Evolutionary conservation across 2,888 invertebrate genomes (phyloP), one percentile per base, ranked within the genome.

Genomic region (Drosophila rubida): DNA sequence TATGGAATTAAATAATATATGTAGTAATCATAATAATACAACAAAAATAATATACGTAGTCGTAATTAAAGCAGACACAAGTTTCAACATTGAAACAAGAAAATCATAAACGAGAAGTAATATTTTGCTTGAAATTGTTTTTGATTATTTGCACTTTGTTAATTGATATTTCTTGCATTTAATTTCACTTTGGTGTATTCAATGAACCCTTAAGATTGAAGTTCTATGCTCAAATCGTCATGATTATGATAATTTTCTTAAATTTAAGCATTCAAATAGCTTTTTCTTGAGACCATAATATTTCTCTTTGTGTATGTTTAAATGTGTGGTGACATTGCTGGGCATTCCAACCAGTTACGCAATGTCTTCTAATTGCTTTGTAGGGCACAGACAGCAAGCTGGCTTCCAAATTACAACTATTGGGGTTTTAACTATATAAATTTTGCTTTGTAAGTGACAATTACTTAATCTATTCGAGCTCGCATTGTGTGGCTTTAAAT

Each of bases 311-410:
- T 32, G n/a, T 5, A 32, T 32, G 32, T 5, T 11, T 32, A 4
- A n/a, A 11, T 32, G 4, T 32, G n/a, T 4, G 46, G 27, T 14
- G 16, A 14, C 25, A 55, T 41, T 41, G 25, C 11, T 48, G 9
- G 23, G 48, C 50, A 37, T 19, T 23, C 14, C 45, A 74, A 65
- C 84, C 69, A 61, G 85, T 69, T 83, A 16, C 61, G 45, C 13
- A 23, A 37, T 49, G 55, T 9, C 35, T 39, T 27, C 37, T 32
- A 58, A 67, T 53, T 16, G 27, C 19, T 58, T 13, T 42, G 48
- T 23, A 44, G 58, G 45, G 39, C 37, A 32, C 11, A 32, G 42
- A 4, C 32, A 30, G 32, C 7, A 22, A 30, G 2, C 30, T 32
- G 22, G 27, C 35, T 42, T 5, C 14, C 16, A 13, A 42, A 54